Evolutionary conservation across 2,113 vertebrate genomes (phyloP).

Genomic region (Balaeniceps rex): DNA sequence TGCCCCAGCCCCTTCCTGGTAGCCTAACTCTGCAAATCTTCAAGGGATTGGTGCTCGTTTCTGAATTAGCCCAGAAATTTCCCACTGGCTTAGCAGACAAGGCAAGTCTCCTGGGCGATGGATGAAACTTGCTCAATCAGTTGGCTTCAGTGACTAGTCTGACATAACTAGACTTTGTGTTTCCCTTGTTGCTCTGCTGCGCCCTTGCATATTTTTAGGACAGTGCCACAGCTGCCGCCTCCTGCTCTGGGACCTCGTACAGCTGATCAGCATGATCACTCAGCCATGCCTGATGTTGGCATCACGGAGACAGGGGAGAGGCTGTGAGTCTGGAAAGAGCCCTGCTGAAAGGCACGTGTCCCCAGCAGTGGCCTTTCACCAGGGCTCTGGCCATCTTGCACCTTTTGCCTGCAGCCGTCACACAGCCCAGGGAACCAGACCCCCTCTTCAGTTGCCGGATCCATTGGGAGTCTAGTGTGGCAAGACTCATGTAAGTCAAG

Average conservation of each 20-base stretch:
- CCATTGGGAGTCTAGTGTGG: not conserved
- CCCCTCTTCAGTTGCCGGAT: not conserved
- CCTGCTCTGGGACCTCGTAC: not conserved
- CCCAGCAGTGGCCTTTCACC: not conserved
- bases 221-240: accelerated
- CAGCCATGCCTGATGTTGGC: not conserved
- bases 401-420: not conserved
- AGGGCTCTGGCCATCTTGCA: not conserved
- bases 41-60: not conserved
- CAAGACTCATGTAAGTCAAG: not conserved
- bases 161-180: not conserved
- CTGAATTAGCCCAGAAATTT: not conserved
- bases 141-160: not conserved
- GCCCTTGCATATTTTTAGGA: not conserved
- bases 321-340: not conserved
- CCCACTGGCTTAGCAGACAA: not conserved
- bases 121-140: not conserved
- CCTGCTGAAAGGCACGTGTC: not conserved
- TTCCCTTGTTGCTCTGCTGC: not conserved
- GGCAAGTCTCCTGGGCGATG: not conserved
- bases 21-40: not conserved
- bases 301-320: not conserved
- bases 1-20: accelerated
- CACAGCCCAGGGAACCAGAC: not conserved
- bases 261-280: not conserved